Base-by-base conservation (phyloP, 30 jellyfish, hydroid and myxozoan species). In the Aurelia sp. region DNA sequence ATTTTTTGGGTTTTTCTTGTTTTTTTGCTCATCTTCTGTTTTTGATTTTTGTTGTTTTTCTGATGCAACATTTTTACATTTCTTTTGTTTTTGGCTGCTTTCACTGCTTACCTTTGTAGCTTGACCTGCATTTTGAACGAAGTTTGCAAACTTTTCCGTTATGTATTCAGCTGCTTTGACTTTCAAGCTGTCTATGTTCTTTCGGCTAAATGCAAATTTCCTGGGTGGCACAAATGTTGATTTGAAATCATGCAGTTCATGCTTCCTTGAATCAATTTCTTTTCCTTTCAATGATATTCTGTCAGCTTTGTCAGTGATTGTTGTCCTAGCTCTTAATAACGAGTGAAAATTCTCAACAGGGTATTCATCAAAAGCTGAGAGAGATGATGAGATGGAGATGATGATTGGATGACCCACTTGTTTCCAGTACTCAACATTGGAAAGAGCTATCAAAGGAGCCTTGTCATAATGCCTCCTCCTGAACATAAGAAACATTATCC, bases 201-300 rank as follows among this genome's bases (percentile, higher is more conserved):
- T 77, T 20, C 65, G 9, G 31, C 88, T 77, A 55, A 53, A 57
- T 20, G 72, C 44, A 17, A 20, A 18, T 47, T 59, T 77, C 67
- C 72, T 55, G 27, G 88, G 88, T 77, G 88, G 88, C 66, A 77
- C 88, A 77, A 77, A 61, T 61, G 67, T 19, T 19, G 88, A 61
- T 77, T 63, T 21, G 52, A 77, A 77, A 65, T 77, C 63, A 22
- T 77, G 88, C 64, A 77, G 65, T 38, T 60, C 78, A 62, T 77
- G 86, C 67, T 74, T 74, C 72, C 40, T 22, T 48, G 73, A 72
- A 74, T 74, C 86, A n/a, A 58, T 74, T 57, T 74, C 55, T 31
- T 57, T 74, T 8, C 73, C 86, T 19, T 11, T 48, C 73, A 20
- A 35, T 58, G 48, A 5, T 58, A 74, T 58, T 51, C 22, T 48